Evolutionary conservation across 2,113 vertebrate genomes (phyloP).

Genomic region (Centropus unirufus): DNA sequence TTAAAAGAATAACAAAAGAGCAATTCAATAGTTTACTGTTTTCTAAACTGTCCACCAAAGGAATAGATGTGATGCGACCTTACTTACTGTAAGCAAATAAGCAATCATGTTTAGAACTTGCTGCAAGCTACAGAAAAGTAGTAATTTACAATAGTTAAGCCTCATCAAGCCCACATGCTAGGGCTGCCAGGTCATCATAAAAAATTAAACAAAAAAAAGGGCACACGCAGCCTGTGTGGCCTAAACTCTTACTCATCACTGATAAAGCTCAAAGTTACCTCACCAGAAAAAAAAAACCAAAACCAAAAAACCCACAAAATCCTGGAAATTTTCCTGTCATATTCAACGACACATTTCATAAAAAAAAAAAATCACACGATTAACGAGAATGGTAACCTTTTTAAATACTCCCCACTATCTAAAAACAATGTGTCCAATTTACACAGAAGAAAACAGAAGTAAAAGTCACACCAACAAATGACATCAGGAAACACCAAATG

Average conservation of each 20-base stretch:
- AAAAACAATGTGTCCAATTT: background rate
- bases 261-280: background rate
- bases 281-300: background rate
- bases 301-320: background rate
- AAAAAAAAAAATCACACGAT: background rate
- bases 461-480: background rate
- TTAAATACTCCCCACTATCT: background rate
- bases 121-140: background rate
- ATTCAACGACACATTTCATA: background rate
- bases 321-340: background rate
- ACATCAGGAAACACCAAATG: background rate
- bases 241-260: background rate
- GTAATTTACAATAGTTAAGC: background rate
- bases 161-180: background rate
- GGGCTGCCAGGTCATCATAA: background rate
- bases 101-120: background rate
- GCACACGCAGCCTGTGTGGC: background rate
- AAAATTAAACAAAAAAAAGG: background rate
- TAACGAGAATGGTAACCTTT: background rate
- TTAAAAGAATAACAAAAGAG: background rate
- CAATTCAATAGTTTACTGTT: background rate
- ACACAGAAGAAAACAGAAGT: background rate
- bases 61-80: background rate
- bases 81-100: background rate
- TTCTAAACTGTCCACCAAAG: background rate